phyloP scores from a whole-genome alignment of 1,140 invertebrate species.

The Epicauta chinensis region DNA sequence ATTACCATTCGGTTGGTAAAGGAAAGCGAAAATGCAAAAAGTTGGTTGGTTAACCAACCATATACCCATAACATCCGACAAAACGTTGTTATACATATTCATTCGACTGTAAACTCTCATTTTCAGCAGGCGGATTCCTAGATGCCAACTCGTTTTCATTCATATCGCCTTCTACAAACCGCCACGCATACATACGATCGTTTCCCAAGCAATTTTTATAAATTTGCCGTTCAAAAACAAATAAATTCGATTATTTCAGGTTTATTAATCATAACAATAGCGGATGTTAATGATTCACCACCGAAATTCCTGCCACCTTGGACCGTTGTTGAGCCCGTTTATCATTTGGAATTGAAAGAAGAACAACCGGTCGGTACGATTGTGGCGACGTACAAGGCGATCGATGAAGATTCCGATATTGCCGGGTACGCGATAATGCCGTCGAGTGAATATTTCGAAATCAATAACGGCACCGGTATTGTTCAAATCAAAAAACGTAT shows the following conservation, averaged over 20 bases:
- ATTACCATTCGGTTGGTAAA: no score
- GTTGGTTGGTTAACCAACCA: no score
- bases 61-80: no score
- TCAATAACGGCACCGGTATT: slow-evolving; percentile 72
- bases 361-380: slow-evolving; percentile 77
- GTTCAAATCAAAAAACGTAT: slow-evolving; percentile 70
- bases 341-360: slow-evolving; percentile 67
- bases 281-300: slow-evolving; percentile 67
- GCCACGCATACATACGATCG: no score
- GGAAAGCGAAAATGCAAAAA: no score
- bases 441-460: slow-evolving; percentile 67
- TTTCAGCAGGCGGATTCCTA: no score
- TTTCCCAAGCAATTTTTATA: no score
- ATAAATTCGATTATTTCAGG: slow-evolving; percentile 45
- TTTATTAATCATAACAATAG: slow-evolving; percentile 75
- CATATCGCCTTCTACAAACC: no score
- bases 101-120: no score
- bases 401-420: slow-evolving; percentile 77
- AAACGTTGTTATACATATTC: no score
- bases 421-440: slow-evolving; percentile 67
- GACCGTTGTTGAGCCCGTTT: slow-evolving; percentile 62
- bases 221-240: no score
- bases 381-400: slow-evolving; percentile 72
- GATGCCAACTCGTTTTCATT: no score
- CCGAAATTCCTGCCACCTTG: slow-evolving; percentile 63